Evolutionary conservation across 2,113 vertebrate species (phyloP).

Genomic region (Heterotilapia buettikoferi): DNA sequence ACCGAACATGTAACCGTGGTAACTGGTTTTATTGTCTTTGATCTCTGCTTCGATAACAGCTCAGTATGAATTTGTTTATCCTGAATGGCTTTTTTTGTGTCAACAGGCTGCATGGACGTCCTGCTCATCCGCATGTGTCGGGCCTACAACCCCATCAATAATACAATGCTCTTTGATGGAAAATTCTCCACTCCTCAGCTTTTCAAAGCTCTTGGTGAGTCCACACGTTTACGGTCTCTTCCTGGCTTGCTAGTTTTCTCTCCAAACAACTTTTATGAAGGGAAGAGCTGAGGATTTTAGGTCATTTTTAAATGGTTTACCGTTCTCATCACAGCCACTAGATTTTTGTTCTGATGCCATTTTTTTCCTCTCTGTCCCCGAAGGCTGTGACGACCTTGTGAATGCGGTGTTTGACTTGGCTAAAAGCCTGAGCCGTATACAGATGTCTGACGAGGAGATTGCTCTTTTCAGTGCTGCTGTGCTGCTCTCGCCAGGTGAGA

Average conservation of each 20-base stretch:
- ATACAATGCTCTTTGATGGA: conserved; percentile 84
- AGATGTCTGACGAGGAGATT: conserved; percentile 85
- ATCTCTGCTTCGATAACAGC: neutral
- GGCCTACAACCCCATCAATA: conserved; percentile 85
- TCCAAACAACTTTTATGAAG: neutral
- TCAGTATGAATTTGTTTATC: neutral
- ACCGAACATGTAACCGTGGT: neutral
- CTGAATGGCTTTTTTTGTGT: neutral
- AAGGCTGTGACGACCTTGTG: conserved; percentile 87
- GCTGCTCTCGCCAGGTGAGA: conserved; percentile 82
- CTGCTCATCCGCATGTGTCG: conserved; percentile 87
- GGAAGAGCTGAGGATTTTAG: neutral
- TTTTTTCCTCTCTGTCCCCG: neutral
- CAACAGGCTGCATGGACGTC: conserved; percentile 84
- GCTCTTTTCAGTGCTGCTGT: conserved; percentile 84
- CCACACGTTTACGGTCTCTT: neutral
- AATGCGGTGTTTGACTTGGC: conserved; percentile 80
- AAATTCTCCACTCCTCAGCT: conserved; percentile 80
- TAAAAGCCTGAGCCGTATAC: conserved; percentile 78
- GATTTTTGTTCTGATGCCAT: neutral
- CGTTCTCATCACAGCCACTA: neutral
- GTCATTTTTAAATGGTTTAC: neutral
- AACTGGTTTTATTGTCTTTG: neutral
- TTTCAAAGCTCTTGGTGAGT: conserved; percentile 87
- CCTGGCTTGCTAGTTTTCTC: neutral